Evolutionary conservation across 2,888 invertebrate species (phyloP).

Genomic region (Sympetrum striolatum): DNA sequence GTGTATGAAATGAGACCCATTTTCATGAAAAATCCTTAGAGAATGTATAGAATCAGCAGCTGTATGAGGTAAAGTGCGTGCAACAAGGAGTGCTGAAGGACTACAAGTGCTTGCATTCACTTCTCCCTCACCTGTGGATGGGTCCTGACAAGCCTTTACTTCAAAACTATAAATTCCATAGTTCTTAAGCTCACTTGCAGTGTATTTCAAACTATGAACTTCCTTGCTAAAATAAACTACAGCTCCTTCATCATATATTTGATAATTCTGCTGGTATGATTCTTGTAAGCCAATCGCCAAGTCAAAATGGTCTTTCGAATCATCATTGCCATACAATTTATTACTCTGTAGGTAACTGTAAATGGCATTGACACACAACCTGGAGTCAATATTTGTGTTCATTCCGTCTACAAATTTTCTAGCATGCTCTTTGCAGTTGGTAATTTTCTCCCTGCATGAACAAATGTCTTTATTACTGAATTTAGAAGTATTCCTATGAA

Average conservation of each 20-base stretch:
- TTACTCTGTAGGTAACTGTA: slow-evolving; percentile 49
- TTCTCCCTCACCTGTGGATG: slow-evolving; percentile 52
- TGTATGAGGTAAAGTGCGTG: slow-evolving; percentile 27
- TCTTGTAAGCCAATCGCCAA: neutral
- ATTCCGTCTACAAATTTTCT: neutral
- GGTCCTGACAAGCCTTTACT: slow-evolving; percentile 66
- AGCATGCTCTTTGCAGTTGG: neutral
- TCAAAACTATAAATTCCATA: slow-evolving; percentile 50
- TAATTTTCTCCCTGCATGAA: neutral
- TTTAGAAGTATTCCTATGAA: neutral
- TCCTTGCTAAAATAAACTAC: slow-evolving; percentile 68
- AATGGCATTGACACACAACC: slow-evolving; percentile 44
- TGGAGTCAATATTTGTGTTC: slow-evolving; percentile 37
- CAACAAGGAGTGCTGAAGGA: slow-evolving; percentile 15
- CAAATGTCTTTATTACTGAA: neutral
- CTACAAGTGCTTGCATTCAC: slow-evolving; percentile 46
- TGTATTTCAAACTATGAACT: slow-evolving; percentile 58
- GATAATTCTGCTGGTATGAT: neutral
- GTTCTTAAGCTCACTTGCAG: neutral
- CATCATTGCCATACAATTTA: slow-evolving; percentile 41
- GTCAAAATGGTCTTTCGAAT: slow-evolving; percentile 51
- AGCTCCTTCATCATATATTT: slow-evolving; percentile 50
- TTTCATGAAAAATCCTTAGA: neutral
- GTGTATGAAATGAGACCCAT: slow-evolving; percentile 49
- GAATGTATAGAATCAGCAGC: slow-evolving; percentile 27